These are phyloP conservation scores for Parambassis ranga DNA, from an alignment of 2,797 vertebrate genomes.

Conservation along the genomic window DNA sequence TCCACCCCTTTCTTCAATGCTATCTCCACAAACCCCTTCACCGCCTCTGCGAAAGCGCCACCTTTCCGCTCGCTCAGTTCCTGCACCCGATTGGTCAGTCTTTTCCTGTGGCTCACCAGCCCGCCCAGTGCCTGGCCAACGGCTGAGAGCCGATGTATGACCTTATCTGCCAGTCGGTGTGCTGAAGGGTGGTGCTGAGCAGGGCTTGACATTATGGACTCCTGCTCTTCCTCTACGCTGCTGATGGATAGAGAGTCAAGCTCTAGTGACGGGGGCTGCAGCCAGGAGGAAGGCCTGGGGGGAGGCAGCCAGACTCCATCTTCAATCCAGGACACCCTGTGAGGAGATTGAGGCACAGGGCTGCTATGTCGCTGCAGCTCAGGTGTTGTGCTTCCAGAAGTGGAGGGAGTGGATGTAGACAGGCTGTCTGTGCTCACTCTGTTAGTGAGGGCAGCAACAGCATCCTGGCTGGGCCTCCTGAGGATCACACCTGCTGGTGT, in stretches of 20 bases:
- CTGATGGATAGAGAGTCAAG: slow-evolving; percentile 80
- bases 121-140: slow-evolving; percentile 79
- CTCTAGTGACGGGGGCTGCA: slow-evolving; percentile 65
- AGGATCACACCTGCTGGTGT: slow-evolving; percentile 71
- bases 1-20: slow-evolving; percentile 47
- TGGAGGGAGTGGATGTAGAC: background rate
- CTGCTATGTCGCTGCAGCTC: slow-evolving; percentile 55
- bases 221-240: slow-evolving; percentile 84
- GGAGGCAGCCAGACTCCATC: slow-evolving; percentile 76
- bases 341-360: slow-evolving; percentile 67
- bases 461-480: slow-evolving; percentile 61
- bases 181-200: slow-evolving; percentile 30
- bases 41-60: slow-evolving; percentile 71
- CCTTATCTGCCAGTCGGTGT: slow-evolving; percentile 75
- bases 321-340: slow-evolving; percentile 88
- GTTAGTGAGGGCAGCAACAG: background rate
- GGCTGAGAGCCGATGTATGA: slow-evolving; percentile 80
- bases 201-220: slow-evolving; percentile 24
- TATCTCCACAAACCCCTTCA: slow-evolving; percentile 67
- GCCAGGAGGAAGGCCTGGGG: slow-evolving; percentile 60
- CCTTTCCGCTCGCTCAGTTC: slow-evolving; percentile 80
- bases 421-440: slow-evolving; percentile 28
- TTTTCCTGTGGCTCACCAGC: slow-evolving; percentile 75
- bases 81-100: slow-evolving; percentile 77
- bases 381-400: background rate